These are phyloP conservation scores for Latrodectus elegans DNA, from an alignment of 2,888 invertebrate species.

Conservation along the genomic window DNA sequence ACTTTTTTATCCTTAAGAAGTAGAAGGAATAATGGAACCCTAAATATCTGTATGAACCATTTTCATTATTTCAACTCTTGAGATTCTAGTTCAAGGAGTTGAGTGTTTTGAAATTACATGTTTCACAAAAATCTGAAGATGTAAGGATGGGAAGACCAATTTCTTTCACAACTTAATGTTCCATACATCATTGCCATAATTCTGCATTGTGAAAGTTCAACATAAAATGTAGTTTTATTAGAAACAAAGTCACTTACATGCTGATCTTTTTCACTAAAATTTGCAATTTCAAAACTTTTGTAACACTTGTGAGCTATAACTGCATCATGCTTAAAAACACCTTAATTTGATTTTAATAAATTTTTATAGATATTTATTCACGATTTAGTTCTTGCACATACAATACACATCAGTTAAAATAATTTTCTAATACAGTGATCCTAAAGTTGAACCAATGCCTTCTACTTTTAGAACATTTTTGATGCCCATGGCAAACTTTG, in stretches of 20 bases:
- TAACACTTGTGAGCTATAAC: no score
- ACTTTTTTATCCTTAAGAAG: conserved; percentile 17
- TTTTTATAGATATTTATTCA: no score
- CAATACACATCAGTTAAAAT: not conserved
- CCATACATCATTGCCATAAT: conserved; percentile 10
- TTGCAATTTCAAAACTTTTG: no score
- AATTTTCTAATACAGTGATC: no score
- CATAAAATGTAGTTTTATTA: not conserved
- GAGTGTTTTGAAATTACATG: conserved; percentile 16
- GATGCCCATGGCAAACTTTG: no score
- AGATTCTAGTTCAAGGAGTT: not conserved
- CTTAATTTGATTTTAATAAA: no score
- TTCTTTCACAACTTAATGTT: conserved; percentile 26
- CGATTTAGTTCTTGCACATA: not conserved
- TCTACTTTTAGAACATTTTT: not conserved
- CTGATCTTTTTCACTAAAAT: no score
- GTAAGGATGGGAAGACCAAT: conserved; percentile 18
- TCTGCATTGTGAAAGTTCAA: not conserved
- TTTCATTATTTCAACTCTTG: conserved; percentile 8
- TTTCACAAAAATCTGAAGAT: not conserved
- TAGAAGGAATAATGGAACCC: conserved; percentile 5
- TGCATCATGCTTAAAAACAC: no score
- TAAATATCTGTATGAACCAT: conserved; percentile 32
- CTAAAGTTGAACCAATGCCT: not conserved
- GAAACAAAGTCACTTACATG: no score